Conservation (phyloP, 2,113 vertebrate genomes). For the Hydropotes inermis region DNA sequence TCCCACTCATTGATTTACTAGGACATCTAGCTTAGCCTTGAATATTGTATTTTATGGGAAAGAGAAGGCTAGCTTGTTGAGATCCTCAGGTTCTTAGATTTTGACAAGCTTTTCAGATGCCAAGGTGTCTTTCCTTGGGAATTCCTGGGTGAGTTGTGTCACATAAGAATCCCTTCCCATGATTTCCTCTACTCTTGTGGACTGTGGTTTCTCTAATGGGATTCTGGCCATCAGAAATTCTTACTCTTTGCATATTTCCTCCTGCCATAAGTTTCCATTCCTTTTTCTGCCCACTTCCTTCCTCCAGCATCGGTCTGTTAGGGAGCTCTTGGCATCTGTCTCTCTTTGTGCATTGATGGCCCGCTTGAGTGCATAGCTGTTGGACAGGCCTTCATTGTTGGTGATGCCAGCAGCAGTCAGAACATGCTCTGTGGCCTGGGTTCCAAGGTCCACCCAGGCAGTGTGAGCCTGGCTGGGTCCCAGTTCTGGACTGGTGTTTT, state of each 20-base stretch:
- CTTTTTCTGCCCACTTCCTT: constrained; percentile 34
- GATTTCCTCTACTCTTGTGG: not conserved
- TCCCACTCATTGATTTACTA: not conserved
- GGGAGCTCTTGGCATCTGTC: constrained; percentile 52
- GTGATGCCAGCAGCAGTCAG: constrained; percentile 51
- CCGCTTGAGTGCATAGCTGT: constrained; percentile 58
- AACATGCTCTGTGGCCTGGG: constrained; percentile 65
- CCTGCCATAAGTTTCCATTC: constrained; percentile 14
- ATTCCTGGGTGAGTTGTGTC: not conserved
- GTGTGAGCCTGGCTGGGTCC: not conserved
- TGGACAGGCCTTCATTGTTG: constrained; percentile 79
- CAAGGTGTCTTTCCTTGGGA: not conserved
- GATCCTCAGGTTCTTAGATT: not conserved
- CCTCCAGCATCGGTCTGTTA: constrained; percentile 50
- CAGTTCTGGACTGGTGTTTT: not conserved
- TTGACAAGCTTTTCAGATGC: not conserved
- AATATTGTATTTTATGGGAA: not conserved
- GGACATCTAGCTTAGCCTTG: not conserved
- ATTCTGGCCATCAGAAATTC: not conserved
- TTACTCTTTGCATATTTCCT: not conserved
- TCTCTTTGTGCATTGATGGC: constrained; percentile 51
- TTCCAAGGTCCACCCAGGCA: constrained; percentile 57
- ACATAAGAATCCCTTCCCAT: not conserved
- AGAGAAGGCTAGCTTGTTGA: not conserved
- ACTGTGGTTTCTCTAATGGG: not conserved